Evolutionary conservation across 2,888 invertebrate genomes (phyloP).

Genomic region (Mythimna impura): DNA sequence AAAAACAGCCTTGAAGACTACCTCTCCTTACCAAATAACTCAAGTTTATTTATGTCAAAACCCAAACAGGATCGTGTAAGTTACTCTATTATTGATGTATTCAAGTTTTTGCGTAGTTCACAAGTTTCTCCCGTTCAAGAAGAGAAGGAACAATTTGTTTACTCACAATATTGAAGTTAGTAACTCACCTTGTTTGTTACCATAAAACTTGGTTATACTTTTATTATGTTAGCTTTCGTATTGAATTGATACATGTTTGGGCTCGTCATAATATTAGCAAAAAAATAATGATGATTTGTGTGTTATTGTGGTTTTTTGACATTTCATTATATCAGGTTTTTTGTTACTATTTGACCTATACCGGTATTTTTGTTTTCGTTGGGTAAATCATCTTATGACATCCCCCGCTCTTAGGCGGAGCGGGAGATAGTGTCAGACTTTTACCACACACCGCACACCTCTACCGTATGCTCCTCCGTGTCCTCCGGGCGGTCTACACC

Average conservation of each 20-base stretch:
- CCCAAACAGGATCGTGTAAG: constrained; percentile 6
- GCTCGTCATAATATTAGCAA: background rate
- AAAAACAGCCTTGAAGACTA: no score
- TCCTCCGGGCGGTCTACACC: no score
- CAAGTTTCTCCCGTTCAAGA: constrained; percentile 15
- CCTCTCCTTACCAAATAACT: background rate
- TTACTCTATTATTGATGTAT: constrained; percentile 36
- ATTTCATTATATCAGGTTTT: no score
- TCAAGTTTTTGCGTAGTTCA: constrained; percentile 29
- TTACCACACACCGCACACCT: no score
- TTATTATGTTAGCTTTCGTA: constrained; percentile 38
- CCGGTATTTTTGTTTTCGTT: no score
- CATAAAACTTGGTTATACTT: constrained; percentile 33
- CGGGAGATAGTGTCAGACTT: no score
- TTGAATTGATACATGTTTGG: constrained; percentile 17
- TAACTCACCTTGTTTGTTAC: constrained; percentile 41
- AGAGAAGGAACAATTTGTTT: constrained; percentile 41
- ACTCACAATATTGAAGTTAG: constrained; percentile 32
- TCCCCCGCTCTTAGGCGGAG: no score
- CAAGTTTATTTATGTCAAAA: constrained; percentile 12
- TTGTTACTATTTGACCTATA: no score
- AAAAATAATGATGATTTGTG: no score
- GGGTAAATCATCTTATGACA: no score
- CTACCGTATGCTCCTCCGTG: no score
- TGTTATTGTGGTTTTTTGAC: no score